These are phyloP conservation scores for Epinephelus moara DNA, from an alignment of 2,113 vertebrate genomes.

Conservation along the genomic window DNA sequence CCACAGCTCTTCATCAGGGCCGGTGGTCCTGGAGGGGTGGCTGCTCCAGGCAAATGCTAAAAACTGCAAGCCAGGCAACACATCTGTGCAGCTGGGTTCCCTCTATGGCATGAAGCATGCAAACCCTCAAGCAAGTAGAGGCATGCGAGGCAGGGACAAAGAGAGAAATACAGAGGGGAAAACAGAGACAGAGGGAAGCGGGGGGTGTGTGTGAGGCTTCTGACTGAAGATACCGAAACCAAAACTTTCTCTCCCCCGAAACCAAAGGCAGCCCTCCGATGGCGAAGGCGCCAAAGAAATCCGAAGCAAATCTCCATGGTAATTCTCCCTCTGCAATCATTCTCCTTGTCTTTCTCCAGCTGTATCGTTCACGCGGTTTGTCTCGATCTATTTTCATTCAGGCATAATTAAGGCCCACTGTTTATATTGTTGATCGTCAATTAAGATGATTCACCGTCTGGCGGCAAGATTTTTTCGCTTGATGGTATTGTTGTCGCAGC, in stretches of 20 bases:
- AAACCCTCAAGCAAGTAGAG: slow-evolving; percentile 57
- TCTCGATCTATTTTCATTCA: slow-evolving; percentile 64
- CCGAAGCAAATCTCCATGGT: slow-evolving; percentile 36
- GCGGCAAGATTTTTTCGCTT: slow-evolving; percentile 32
- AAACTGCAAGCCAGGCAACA: slow-evolving; percentile 69
- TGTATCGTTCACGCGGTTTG: slow-evolving; percentile 26
- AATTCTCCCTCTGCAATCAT: slow-evolving; percentile 43
- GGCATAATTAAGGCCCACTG: slow-evolving; percentile 70
- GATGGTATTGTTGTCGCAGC: slow-evolving; percentile 56
- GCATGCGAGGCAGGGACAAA: slow-evolving; percentile 37
- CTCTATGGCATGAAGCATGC: slow-evolving; percentile 49
- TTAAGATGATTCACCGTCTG: slow-evolving; percentile 75
- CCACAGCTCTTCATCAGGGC: slow-evolving; percentile 76
- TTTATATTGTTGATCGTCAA: slow-evolving; percentile 72
- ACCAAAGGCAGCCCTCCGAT: slow-evolving; percentile 40
- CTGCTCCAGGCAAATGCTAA: slow-evolving; percentile 68
- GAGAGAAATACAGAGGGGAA: slow-evolving; percentile 28
- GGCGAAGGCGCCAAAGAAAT: slow-evolving; percentile 22
- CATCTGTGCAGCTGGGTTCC: slow-evolving; percentile 77
- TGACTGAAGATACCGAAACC: slow-evolving; percentile 44
- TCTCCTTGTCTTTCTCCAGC: slow-evolving; percentile 50
- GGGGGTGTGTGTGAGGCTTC: slow-evolving; percentile 17
- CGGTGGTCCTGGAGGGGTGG: slow-evolving; percentile 71
- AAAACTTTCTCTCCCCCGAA: slow-evolving; percentile 53
- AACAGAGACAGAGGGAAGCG: slow-evolving; percentile 28